Base-by-base conservation (phyloP, 2,888 invertebrate genomes). In the Acleris laterana region DNA sequence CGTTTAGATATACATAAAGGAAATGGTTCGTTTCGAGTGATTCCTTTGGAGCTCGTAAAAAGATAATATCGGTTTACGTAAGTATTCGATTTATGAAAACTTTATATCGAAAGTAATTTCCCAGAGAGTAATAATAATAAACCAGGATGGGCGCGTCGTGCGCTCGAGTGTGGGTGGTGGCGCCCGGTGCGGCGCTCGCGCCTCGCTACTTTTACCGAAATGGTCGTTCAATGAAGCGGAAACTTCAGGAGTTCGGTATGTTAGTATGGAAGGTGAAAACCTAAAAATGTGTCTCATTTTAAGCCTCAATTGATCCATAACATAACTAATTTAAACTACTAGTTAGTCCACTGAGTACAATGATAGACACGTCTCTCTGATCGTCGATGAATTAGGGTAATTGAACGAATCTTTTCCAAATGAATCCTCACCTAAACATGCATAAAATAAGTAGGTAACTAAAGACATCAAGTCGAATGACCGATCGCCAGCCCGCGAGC, bases 21-120 rank as follows among this genome's bases (percentile, higher is more conserved):
- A 25, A 62, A 22, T 49, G 48, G 32, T 44, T n/a, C 51, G 32
- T 62, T 38, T n/a, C 38, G 32, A 50, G 28, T 60, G 49, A 53
- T 46, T 62, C 19, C 55, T 62, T 32, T 32, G n/a, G 28, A 63
- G 63, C 68, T 70, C 71, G 68, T 70, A 72, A 75, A 74, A 74
- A 69, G 58, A 64, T 70, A 72, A 71, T 71, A 72, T 71, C 68
- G 68, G 65, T 66, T 69, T 68, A 52, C 61, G 68, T 66, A 62
- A 70, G 70, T 65, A 68, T 67, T 63, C 70, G 58, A 71, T 72
- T 71, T 72, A 72, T 71, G 69, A 68, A 70, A 69, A 68, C 65
- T 69, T 71, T 70, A 72, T 70, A 64, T 61, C 60, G 56, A 25
- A 64, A 68, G 67, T 66, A 66, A 72, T 71, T 65, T 70, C 59